Percentiles rank a stretch among this genome's conserved stretches.
phyloP scores from a whole-genome alignment of 2,113 vertebrate genomes.

The Nanger granti region DNA sequence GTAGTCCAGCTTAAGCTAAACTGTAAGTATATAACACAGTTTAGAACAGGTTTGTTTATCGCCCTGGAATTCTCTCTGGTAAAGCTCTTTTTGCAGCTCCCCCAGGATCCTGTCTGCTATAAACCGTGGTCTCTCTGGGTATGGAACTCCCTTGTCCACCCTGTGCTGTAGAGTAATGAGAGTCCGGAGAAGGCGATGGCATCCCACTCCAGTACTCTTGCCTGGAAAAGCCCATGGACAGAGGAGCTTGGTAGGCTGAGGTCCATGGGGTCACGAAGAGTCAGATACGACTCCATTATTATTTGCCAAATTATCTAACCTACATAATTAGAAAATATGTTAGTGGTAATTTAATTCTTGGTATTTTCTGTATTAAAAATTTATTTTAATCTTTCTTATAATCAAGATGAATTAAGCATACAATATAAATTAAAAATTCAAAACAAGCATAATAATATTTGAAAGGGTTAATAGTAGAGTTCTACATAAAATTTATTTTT shows the following conservation, averaged over 20 bases:
- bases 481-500: background rate
- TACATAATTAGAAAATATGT: background rate
- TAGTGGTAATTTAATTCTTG: background rate
- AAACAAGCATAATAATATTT: background rate
- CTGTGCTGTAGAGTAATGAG: background rate
- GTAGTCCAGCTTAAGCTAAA: background rate
- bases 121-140: background rate
- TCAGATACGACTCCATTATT: background rate
- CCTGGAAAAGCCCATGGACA: too few species aligned
- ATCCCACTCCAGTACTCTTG: too few species aligned
- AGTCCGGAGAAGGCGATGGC: too few species aligned
- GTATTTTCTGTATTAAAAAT: background rate
- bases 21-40: background rate
- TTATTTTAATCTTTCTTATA: background rate
- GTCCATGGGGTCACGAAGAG: too few species aligned
- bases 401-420: background rate
- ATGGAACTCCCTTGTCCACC: background rate
- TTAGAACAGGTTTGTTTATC: fast-evolving
- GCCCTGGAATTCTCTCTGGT: fast-evolving
- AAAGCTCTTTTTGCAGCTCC: background rate
- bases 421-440: background rate
- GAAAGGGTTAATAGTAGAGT: background rate
- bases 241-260: too few species aligned
- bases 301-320: background rate
- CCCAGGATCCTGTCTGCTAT: background rate